Evolutionary conservation across 2,888 invertebrate genomes (phyloP).

Genomic region (Lepidocyrtinus sp.): DNA sequence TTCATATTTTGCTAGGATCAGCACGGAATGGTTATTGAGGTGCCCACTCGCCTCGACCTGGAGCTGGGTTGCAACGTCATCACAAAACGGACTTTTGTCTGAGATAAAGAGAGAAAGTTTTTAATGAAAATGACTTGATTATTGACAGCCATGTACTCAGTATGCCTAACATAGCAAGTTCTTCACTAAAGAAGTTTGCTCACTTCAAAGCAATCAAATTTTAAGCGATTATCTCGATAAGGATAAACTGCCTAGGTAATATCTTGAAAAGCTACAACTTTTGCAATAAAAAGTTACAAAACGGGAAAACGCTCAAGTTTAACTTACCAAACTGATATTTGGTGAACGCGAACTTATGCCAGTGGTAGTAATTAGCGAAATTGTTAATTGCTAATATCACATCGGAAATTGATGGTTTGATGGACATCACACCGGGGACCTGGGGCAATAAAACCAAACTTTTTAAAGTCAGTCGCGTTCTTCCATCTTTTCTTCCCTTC

Average conservation of each 20-base stretch:
- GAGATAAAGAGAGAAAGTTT: neutral
- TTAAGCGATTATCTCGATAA: no score
- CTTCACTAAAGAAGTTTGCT: no score
- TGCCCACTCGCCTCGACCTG: conserved; percentile 51
- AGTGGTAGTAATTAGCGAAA: conserved; percentile 63
- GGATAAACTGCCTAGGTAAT: no score
- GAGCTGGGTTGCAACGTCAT: conserved; percentile 62
- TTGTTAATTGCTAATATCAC: conserved; percentile 66
- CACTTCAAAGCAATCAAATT: no score
- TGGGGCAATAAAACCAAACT: no score
- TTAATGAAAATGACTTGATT: neutral
- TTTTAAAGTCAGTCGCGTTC: no score
- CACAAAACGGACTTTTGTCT: conserved; percentile 69
- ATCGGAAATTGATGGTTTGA: conserved; percentile 66
- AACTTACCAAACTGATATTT: conserved; percentile 65
- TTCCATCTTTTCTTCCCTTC: no score
- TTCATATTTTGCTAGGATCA: conserved; percentile 66
- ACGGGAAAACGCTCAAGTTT: no score
- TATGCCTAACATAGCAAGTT: no score
- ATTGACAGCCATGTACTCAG: neutral
- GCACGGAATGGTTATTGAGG: conserved; percentile 61
- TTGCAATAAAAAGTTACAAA: no score
- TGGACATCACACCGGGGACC: conserved; percentile 67
- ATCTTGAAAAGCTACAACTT: no score
- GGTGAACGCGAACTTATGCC: conserved; percentile 65